These are phyloP conservation scores for Arizona elegans DNA, from an alignment of 2,113 vertebrate species.

Conservation along the genomic window DNA sequence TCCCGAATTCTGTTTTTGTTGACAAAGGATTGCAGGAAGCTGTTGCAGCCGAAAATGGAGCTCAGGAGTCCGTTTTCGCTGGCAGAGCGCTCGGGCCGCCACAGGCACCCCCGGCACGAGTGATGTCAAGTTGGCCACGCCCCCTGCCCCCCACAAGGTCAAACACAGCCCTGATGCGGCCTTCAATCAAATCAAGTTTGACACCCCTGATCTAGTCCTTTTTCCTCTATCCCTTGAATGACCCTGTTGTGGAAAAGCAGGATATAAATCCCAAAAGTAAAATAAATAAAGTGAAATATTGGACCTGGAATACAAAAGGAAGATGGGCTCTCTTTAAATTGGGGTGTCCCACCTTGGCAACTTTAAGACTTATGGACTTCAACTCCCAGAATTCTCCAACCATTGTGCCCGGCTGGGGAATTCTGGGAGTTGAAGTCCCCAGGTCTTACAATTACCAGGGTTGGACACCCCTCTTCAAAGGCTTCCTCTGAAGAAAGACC, in stretches of 20 bases:
- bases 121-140: too few relatives aligned
- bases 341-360: background rate
- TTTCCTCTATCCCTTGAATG: background rate
- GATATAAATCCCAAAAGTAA: background rate
- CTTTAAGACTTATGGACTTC: background rate
- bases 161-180: too few relatives aligned
- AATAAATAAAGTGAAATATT: background rate
- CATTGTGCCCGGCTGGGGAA: background rate
- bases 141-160: too few relatives aligned
- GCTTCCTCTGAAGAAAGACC: background rate
- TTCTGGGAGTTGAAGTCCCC: background rate
- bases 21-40: too few relatives aligned
- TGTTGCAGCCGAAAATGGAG: too few relatives aligned
- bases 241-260: background rate
- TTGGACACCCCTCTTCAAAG: background rate
- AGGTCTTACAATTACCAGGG: background rate
- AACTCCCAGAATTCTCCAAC: background rate
- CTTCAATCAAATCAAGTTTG: too few relatives aligned
- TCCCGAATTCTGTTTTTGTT: too few relatives aligned
- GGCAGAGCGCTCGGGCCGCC: too few relatives aligned
- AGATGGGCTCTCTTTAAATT: background rate
- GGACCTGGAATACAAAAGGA: background rate
- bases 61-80: too few relatives aligned
- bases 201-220: background rate
- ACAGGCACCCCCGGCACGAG: too few relatives aligned